Evolutionary conservation across 2,797 vertebrate species (phyloP).

Genomic region (Neomorphus geoffroyi): DNA sequence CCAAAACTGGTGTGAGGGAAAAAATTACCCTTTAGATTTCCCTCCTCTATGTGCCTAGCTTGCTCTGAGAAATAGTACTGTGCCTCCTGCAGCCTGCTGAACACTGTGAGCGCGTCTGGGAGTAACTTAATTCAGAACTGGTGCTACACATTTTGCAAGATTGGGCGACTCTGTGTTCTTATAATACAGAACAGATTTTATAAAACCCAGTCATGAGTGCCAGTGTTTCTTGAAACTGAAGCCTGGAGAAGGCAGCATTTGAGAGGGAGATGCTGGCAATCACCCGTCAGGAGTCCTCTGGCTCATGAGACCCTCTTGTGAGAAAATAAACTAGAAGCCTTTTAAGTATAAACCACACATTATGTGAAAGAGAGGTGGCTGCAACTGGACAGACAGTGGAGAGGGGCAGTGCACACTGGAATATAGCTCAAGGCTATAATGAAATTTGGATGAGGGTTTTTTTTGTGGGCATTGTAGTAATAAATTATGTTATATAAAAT

Average conservation of each 20-base stretch:
- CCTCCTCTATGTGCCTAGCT: not conserved
- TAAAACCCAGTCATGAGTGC: not conserved
- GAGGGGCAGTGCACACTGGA: not conserved
- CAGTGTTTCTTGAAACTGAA: not conserved
- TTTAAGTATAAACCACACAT: not conserved
- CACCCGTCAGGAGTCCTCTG: not conserved
- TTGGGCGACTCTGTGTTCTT: not conserved
- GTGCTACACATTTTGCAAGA: not conserved
- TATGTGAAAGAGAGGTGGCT: not conserved
- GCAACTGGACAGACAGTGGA: not conserved
- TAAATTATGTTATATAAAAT: slow-evolving; percentile 13
- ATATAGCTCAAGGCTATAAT: not conserved
- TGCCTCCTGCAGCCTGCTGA: not conserved
- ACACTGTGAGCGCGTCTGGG: not conserved
- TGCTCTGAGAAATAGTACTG: not conserved
- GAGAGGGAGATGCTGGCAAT: not conserved
- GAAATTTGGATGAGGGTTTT: not conserved
- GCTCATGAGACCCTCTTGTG: not conserved
- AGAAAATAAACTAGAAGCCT: not conserved
- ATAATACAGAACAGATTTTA: slow-evolving; percentile 39
- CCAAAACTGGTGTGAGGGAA: slow-evolving; percentile 16
- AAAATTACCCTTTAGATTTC: slow-evolving; percentile 3
- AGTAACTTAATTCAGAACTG: not conserved
- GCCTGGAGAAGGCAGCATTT: not conserved
- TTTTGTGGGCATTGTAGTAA: not conserved